Conservation (phyloP, 1,140 invertebrate genomes). For the Drosophila funebris region DNA sequence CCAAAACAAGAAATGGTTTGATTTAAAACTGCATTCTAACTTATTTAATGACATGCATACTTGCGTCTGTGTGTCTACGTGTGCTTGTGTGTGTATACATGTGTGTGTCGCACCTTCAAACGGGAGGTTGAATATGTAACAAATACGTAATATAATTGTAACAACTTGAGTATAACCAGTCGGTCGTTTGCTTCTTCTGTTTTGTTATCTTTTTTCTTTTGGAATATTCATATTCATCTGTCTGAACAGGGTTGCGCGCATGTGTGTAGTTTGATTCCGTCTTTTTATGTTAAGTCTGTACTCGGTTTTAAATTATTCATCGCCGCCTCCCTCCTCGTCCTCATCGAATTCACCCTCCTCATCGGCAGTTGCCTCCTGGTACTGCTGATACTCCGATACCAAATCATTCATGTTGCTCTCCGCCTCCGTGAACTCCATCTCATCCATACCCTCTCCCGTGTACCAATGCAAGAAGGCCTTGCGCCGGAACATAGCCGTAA, state of each 20-base stretch:
- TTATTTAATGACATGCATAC: neutral
- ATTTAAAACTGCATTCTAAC: neutral
- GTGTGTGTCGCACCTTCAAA: constrained; percentile 1
- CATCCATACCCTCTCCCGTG: constrained; percentile 94
- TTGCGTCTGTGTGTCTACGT: neutral
- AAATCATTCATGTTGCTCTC: constrained; percentile 92
- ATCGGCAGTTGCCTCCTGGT: constrained; percentile 90
- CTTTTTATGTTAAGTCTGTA: neutral
- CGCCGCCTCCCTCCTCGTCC: constrained; percentile 86
- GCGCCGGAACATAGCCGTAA: constrained; percentile 89
- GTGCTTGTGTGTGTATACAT: neutral
- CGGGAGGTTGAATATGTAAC: constrained; percentile 4
- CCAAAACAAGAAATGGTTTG: neutral
- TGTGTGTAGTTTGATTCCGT: neutral
- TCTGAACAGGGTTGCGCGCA: neutral
- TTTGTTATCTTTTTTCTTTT: neutral
- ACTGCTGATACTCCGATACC: constrained; percentile 95
- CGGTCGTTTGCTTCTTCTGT: constrained; percentile 14
- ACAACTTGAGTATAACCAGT: neutral
- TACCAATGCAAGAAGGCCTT: constrained; percentile 93
- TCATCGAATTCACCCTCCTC: constrained; percentile 89
- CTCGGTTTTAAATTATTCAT: constrained; percentile 72
- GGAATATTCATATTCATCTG: neutral
- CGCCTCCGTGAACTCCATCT: constrained; percentile 93
- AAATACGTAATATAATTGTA: constrained; percentile 14